Conservation (phyloP, 1,140 invertebrate genomes). For the Periplaneta americana region DNA sequence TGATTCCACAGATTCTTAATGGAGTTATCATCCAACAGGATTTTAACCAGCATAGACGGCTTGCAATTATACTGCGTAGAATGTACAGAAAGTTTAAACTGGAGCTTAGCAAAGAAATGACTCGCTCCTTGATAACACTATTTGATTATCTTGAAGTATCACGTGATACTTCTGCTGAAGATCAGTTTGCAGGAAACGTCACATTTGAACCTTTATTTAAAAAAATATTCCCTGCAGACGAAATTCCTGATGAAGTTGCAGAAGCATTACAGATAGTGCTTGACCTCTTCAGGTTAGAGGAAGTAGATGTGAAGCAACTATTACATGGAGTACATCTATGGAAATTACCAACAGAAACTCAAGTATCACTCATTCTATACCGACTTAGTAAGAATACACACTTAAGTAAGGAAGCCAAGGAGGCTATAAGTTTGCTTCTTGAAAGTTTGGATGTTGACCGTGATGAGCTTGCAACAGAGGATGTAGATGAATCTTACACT, state of each 20-base stretch:
- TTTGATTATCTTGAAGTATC: not conserved
- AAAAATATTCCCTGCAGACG: not conserved
- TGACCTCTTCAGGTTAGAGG: not conserved
- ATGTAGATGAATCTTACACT: not conserved
- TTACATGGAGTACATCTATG: not conserved
- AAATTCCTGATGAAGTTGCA: not conserved
- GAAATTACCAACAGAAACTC: conserved; percentile 2
- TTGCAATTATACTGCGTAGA: not conserved
- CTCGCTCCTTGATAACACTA: not conserved
- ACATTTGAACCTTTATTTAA: not conserved
- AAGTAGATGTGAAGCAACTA: not conserved
- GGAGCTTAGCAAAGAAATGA: not conserved
- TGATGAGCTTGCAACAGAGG: not conserved
- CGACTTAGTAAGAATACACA: not conserved
- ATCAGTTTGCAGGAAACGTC: not conserved
- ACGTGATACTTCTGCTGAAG: not conserved
- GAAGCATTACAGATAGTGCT: not conserved
- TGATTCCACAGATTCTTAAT: not conserved
- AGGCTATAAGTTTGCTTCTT: not conserved
- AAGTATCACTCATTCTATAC: not conserved
- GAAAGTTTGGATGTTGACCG: not conserved
- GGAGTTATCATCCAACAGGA: not conserved
- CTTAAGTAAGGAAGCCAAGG: not conserved
- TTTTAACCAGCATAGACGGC: not conserved
- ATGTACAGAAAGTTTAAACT: not conserved